phyloP scores from a whole-genome alignment of 2,888 invertebrate species.

The Drosophila rellima region DNA sequence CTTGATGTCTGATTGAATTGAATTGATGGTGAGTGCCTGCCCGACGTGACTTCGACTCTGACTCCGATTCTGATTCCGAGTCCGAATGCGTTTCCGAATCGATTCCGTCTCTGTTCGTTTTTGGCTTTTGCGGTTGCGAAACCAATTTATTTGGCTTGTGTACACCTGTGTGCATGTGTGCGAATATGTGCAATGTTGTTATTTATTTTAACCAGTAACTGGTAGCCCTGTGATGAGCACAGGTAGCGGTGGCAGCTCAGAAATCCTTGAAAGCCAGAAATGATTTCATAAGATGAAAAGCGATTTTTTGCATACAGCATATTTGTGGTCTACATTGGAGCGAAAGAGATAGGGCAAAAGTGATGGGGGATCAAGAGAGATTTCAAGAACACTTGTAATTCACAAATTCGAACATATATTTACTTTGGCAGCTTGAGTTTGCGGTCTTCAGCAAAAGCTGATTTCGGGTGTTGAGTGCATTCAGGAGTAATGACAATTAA shows the following conservation, averaged over 20 bases:
- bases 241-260: constrained; percentile 44
- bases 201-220: constrained; percentile 78
- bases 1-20: constrained; percentile 84
- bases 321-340: constrained; percentile 24
- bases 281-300: constrained; percentile 77
- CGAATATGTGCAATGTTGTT: constrained; percentile 55
- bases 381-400: constrained; percentile 12
- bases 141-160: constrained; percentile 82
- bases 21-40: constrained; percentile 70
- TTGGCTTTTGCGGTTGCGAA: constrained; percentile 83
- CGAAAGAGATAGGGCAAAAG: not conserved
- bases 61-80: constrained; percentile 25
- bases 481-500: constrained; percentile 55
- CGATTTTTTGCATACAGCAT: constrained; percentile 60
- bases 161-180: constrained; percentile 16
- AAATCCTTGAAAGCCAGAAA: constrained; percentile 74
- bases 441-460: constrained; percentile 12
- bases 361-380: not conserved
- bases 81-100: constrained; percentile 12
- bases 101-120: constrained; percentile 54
- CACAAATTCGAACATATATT: constrained; percentile 35
- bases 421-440: constrained; percentile 42
- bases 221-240: constrained; percentile 46
- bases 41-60: constrained; percentile 45
- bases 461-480: constrained; percentile 37